phyloP scores from a whole-genome alignment of 2,888 invertebrate species.

The Axea sp. region DNA sequence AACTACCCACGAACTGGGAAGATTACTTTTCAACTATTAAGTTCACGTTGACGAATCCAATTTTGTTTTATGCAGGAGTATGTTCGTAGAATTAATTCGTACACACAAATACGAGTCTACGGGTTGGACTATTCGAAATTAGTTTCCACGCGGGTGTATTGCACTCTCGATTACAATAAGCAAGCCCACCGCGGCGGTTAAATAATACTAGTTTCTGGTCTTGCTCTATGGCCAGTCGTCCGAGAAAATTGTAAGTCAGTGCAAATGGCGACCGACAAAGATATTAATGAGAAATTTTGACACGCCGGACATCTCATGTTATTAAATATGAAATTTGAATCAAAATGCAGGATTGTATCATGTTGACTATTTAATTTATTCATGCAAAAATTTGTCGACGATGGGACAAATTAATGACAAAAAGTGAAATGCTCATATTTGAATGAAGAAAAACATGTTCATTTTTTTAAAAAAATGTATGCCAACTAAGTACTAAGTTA shows the following conservation, averaged over 20 bases:
- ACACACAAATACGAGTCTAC: slow-evolving; percentile 6
- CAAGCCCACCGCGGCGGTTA: slow-evolving; percentile 66
- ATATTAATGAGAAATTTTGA: slow-evolving; percentile 33
- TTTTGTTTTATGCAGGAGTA: slow-evolving; percentile 27
- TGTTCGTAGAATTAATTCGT: slow-evolving; percentile 37
- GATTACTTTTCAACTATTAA: slow-evolving; percentile 45
- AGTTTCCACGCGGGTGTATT: slow-evolving; percentile 43
- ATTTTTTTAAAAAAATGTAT: too few species aligned
- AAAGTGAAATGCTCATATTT: too few species aligned
- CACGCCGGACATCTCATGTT: not conserved
- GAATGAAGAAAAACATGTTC: too few species aligned
- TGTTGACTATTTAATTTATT: too few species aligned
- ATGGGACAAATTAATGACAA: too few species aligned
- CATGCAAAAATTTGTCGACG: too few species aligned
- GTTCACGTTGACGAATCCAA: slow-evolving; percentile 36
- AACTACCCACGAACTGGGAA: slow-evolving; percentile 25
- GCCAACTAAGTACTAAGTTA: too few species aligned
- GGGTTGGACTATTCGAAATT: slow-evolving; percentile 49
- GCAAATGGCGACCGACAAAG: slow-evolving; percentile 10
- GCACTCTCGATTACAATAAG: slow-evolving; percentile 58
- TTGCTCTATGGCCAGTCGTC: slow-evolving; percentile 58
- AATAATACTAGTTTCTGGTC: slow-evolving; percentile 57
- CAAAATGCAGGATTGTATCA: too few species aligned
- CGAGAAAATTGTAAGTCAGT: slow-evolving; percentile 73
- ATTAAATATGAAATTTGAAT: not conserved